Base-by-base conservation (phyloP, 2,888 invertebrate genomes). In the Pollenia griseotomentosa region DNA sequence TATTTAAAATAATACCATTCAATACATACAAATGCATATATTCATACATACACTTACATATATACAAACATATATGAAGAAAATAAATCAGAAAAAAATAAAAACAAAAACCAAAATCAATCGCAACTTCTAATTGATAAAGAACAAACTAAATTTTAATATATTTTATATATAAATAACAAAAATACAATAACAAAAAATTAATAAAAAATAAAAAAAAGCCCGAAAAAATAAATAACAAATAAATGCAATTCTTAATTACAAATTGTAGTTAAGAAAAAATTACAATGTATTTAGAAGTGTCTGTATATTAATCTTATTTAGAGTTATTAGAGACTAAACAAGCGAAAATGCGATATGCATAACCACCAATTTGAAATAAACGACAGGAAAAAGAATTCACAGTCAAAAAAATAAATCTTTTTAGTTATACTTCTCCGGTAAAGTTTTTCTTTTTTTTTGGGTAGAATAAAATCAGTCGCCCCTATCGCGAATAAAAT, bases 131-230 rank as follows among this genome's bases (percentile, higher is more conserved):
- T 80, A 79, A 80, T 75, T 78, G 57, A 83, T 71, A 82, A 86
- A 78, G 68, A 86, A 55, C 74, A 74, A 85, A 73, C 57, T 73
- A 83, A 82, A 70, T 86, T 86, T 86, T 80, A 86, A 83, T 86
- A 86, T 86, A 86, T 86, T 86, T 86, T 86, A 86, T 86, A 86
- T 79, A 86, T 79, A 86, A 77, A 82, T 55, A 80, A 83, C 53
- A 78, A 73, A 48, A 70, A 79, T 57, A 78, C 66, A 65, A 73
- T 68, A 70, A 84, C 33, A 33, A 33, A 33, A 33, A 33, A 33
- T 33, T 33, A 33, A 6, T 33, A 33, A 33, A 33, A 23, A 19
- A 23, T 23, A 66, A 75, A 68, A 61, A 86, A 79, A 73, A 78
- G 19, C 44, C 73, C 46, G 68, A 65, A 82, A 81, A 74, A 61